Conservation (phyloP, 2,888 invertebrate species). For the Gisinianus flammeolus region DNA sequence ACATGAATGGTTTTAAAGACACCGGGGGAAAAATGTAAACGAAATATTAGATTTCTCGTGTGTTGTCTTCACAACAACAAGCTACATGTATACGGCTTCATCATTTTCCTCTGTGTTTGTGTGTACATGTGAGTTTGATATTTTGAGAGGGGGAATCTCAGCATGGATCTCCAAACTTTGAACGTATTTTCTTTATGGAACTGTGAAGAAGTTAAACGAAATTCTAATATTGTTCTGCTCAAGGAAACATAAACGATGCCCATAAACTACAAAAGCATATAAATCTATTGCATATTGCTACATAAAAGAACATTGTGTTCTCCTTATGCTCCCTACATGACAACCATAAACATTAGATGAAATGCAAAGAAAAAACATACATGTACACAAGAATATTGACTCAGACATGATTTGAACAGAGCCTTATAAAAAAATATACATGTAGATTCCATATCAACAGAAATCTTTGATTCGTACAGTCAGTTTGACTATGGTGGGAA, state of each 20-base stretch:
- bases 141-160: background rate
- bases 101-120: no score
- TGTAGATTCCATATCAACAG: no score
- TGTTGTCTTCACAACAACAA: background rate
- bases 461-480: no score
- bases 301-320: background rate
- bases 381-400: no score
- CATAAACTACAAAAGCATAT: background rate
- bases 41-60: background rate
- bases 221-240: slow-evolving; percentile 37
- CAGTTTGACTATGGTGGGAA: no score
- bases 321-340: slow-evolving; percentile 1
- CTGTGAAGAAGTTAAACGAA: slow-evolving; percentile 20
- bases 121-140: no score
- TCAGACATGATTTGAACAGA: no score
- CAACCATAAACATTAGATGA: background rate
- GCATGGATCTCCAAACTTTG: background rate
- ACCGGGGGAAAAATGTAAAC: background rate
- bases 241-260: slow-evolving; percentile 34
- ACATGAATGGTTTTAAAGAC: background rate
- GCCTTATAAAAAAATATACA: no score
- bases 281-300: background rate
- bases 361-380: no score
- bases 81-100: no score
- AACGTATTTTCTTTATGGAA: background rate